Evolutionary conservation across 2,888 invertebrate genomes (phyloP).

Genomic region (Alviniconcha strummeri): DNA sequence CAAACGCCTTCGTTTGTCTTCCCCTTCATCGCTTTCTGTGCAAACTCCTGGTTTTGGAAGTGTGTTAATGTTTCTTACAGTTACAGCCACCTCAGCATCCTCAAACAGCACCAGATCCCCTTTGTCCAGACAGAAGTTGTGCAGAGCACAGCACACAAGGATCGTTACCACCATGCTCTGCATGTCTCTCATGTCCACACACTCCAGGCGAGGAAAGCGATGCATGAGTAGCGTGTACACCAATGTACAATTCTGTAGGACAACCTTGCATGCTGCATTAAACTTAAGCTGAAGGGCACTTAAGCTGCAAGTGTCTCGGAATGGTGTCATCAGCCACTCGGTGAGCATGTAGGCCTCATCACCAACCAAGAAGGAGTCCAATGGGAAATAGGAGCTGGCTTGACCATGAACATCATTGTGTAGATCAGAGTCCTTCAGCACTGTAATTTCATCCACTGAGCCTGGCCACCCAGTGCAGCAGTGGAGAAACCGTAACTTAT

Average conservation of each 20-base stretch:
- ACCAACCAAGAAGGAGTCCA: constrained; percentile 32
- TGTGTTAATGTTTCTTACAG: constrained; percentile 26
- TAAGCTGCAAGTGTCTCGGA: constrained; percentile 15
- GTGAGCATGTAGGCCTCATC: constrained; percentile 34
- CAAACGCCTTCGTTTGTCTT: constrained; percentile 3
- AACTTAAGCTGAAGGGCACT: constrained; percentile 31
- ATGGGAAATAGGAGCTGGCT: constrained; percentile 29
- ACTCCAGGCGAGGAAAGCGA: constrained; percentile 38
- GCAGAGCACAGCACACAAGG: constrained; percentile 40
- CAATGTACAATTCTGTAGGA: neutral
- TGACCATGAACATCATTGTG: constrained; percentile 29
- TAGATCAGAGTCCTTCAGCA: constrained; percentile 38
- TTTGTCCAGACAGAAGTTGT: constrained; percentile 37
- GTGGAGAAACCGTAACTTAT: constrained; percentile 39
- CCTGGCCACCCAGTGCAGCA: constrained; percentile 43
- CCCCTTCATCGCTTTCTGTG: constrained; percentile 5
- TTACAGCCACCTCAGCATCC: constrained; percentile 12
- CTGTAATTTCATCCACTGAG: constrained; percentile 33
- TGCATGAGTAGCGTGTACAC: constrained; percentile 26
- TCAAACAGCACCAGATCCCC: constrained; percentile 32
- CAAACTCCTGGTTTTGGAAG: neutral
- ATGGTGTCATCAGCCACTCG: constrained; percentile 40
- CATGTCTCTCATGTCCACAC: constrained; percentile 37
- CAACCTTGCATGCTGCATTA: constrained; percentile 22
- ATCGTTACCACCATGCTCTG: constrained; percentile 36